Conservation (phyloP, 2,797 vertebrate species). For the Sebastes oblongus region DNA sequence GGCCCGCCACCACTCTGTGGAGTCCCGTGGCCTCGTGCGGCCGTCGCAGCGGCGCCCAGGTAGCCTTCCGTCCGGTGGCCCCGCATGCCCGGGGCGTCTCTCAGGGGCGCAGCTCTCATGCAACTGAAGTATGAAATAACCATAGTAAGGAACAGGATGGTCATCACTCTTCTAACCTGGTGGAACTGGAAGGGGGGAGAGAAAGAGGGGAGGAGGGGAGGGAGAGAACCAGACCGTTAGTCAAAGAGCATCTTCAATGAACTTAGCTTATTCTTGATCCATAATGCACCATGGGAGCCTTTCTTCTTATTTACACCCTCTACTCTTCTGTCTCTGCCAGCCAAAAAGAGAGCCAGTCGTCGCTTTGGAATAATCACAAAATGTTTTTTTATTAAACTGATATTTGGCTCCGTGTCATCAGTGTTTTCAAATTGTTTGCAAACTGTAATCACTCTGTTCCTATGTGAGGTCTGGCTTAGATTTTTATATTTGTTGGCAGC, state of each 20-base stretch:
- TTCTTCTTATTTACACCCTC: conserved; percentile 26
- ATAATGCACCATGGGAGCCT: conserved; percentile 38
- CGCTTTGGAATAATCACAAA: conserved; percentile 47
- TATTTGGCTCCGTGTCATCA: conserved; percentile 47
- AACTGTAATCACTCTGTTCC: conserved; percentile 63
- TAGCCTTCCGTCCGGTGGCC: conserved; percentile 96
- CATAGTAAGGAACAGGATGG: conserved; percentile 99
- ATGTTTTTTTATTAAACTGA: conserved; percentile 51
- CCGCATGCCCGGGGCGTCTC: conserved; percentile 91
- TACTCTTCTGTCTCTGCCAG: conserved; percentile 37
- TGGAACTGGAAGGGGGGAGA: conserved; percentile 88
- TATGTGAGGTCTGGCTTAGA: conserved; percentile 65
- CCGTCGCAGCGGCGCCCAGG: conserved; percentile 89
- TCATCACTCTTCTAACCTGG: conserved; percentile 99
- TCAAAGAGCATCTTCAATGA: conserved; percentile 52
- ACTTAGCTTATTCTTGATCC: conserved; percentile 50
- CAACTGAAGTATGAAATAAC: conserved; percentile 99
- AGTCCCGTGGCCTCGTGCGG: conserved; percentile 90
- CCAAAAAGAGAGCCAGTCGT: conserved; percentile 47
- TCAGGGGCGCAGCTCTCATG: conserved; percentile 99
- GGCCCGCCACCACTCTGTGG: conserved; percentile 89
- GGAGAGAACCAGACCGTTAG: conserved; percentile 40
- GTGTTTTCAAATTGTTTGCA: conserved; percentile 67
- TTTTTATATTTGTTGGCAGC: conserved; percentile 68
- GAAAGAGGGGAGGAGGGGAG: conserved; percentile 7